Conservation (phyloP, 2,888 invertebrate species). For the Nudaria mundana region DNA sequence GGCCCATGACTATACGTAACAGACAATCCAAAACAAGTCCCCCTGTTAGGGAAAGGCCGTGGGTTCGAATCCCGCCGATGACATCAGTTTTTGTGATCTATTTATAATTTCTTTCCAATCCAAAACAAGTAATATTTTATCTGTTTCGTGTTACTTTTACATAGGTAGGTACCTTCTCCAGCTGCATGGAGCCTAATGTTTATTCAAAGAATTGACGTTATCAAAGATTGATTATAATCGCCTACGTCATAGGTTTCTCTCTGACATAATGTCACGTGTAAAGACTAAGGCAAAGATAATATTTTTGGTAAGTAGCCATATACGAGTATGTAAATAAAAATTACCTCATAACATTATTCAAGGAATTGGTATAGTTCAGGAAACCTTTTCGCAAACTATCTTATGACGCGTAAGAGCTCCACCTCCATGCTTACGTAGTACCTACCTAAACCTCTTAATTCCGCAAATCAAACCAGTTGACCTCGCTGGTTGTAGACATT, state of each 20-base stretch:
- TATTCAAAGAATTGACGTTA: conserved; percentile 15
- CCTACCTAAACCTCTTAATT: conserved; percentile 7
- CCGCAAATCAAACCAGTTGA: conserved; percentile 9
- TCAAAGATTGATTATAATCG: conserved; percentile 26
- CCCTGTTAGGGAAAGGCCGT: too few species aligned
- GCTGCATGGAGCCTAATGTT: conserved; percentile 2
- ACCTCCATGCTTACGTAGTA: conserved; percentile 14
- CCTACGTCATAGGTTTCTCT: conserved; percentile 14
- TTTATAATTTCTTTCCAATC: too few species aligned
- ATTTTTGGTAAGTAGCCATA: background rate
- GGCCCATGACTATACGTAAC: too few species aligned
- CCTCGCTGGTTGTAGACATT: conserved; percentile 10
- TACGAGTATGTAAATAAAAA: background rate
- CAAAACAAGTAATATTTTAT: too few species aligned
- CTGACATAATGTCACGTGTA: background rate
- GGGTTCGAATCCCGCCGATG: too few species aligned
- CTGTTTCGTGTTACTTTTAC: too few species aligned
- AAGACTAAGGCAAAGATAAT: background rate
- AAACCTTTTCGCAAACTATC: background rate
- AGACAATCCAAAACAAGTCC: too few species aligned
- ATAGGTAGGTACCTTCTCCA: background rate
- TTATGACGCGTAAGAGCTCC: conserved; percentile 6
- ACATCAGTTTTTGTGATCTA: too few species aligned
- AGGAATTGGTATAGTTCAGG: background rate
- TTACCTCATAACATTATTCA: too few species aligned